These are phyloP conservation scores for Sphaerophoria rueppellii DNA, from an alignment of 2,888 invertebrate species.

Conservation along the genomic window DNA sequence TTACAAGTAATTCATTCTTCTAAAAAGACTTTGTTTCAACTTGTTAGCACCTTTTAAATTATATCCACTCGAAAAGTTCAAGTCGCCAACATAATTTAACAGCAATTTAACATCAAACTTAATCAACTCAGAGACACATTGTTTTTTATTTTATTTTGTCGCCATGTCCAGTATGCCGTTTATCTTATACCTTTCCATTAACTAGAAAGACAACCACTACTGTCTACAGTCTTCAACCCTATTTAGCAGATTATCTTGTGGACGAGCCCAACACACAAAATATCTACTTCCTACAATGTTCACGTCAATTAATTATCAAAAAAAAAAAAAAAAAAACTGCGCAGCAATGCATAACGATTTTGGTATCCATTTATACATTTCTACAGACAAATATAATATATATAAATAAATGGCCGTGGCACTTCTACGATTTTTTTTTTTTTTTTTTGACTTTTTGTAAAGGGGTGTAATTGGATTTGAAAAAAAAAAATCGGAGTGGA, in stretches of 20 bases:
- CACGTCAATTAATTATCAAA: constrained; percentile 62
- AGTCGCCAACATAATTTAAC: constrained; percentile 6
- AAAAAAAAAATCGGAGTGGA: neutral
- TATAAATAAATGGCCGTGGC: neutral
- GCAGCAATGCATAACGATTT: constrained; percentile 62
- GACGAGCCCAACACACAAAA: constrained; percentile 33
- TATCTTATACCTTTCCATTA: constrained; percentile 53
- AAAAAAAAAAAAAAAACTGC: constrained; percentile 59
- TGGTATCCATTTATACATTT: constrained; percentile 16
- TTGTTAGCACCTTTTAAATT: neutral
- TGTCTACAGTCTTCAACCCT: constrained; percentile 24
- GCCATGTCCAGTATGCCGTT: constrained; percentile 25
- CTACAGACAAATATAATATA: no score
- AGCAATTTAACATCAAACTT: neutral
- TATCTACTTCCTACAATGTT: constrained; percentile 53
- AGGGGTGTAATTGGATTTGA: neutral
- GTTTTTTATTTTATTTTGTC: neutral
- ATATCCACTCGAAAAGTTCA: neutral
- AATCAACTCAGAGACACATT: neutral
- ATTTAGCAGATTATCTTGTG: constrained; percentile 41
- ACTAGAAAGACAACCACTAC: constrained; percentile 24
- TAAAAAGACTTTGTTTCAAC: neutral
- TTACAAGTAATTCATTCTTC: neutral
- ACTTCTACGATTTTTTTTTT: neutral
- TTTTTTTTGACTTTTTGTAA: neutral